A percentile compares a stretch with the other conserved stretches of the same genome.
These are phyloP conservation scores for Drosophila leonis DNA, from an alignment of 2,888 invertebrate species.

Conservation along the genomic window DNA sequence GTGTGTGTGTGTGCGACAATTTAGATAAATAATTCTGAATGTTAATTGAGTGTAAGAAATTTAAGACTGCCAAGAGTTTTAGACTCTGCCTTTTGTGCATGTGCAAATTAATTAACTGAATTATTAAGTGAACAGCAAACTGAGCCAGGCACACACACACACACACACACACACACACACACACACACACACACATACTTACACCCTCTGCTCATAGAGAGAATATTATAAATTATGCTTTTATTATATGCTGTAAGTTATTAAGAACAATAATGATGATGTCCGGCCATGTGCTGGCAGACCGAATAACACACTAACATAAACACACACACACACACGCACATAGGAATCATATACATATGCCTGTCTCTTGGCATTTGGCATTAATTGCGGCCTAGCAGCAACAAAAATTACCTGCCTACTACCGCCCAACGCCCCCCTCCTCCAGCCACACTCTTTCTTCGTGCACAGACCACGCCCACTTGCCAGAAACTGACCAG, in stretches of 20 bases:
- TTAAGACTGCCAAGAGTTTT: conserved; percentile 59
- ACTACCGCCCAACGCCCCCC: background rate
- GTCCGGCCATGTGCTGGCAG: conserved; percentile 71
- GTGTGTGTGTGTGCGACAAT: conserved; percentile 52
- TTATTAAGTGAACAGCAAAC: conserved; percentile 69
- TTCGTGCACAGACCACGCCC: conserved; percentile 13
- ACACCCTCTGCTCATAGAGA: conserved; percentile 8
- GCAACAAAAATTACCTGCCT: conserved; percentile 69
- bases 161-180: conserved; percentile 15
- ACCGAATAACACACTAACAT: conserved; percentile 7
- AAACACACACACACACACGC: conserved; percentile 19
- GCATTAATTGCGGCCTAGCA: conserved; percentile 80
- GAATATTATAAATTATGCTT: conserved; percentile 76
- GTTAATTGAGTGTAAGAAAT: conserved; percentile 80
- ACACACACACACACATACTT: background rate
- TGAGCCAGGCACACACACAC: conserved; percentile 25
- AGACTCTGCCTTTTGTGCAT: conserved; percentile 54
- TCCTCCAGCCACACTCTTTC: background rate
- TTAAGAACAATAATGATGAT: conserved; percentile 74
- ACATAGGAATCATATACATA: conserved; percentile 10
- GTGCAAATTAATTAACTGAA: conserved; percentile 79
- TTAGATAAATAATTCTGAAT: conserved; percentile 79
- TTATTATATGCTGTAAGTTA: conserved; percentile 76
- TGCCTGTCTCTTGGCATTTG: conserved; percentile 59
- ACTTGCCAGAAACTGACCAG: conserved; percentile 17